Percentiles rank a stretch among this genome's conserved stretches.
Conservation (phyloP, 1,140 invertebrate species). For the Zaprionus inermis region DNA sequence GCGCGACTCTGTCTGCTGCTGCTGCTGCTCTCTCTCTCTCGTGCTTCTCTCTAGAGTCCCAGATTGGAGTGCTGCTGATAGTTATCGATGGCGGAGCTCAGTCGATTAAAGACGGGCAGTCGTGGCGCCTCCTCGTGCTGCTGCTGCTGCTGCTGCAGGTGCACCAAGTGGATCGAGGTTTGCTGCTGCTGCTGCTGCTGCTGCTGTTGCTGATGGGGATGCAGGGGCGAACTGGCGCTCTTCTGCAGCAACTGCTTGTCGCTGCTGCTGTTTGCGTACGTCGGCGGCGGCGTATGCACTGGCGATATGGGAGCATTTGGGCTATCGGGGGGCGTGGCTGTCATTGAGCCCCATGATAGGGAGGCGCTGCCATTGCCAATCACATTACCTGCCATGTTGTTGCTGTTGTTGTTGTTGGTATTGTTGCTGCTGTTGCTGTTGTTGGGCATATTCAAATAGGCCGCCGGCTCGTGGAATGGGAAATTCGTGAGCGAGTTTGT, state of each 20-base stretch:
- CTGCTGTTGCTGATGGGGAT: conserved; percentile 20
- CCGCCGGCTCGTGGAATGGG: conserved; percentile 86
- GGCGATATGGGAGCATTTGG: conserved; percentile 80
- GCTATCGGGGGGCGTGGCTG: conserved; percentile 76
- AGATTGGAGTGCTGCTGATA: conserved; percentile 83
- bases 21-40: too few relatives aligned
- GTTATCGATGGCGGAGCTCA: conserved; percentile 87
- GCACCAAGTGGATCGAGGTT: conserved; percentile 48
- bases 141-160: conserved; percentile 72
- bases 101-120: conserved; percentile 89
- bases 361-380: conserved; percentile 38
- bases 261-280: conserved; percentile 33
- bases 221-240: conserved; percentile 55
- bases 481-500: conserved; percentile 89
- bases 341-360: conserved; percentile 54
- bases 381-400: not conserved
- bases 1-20: not conserved
- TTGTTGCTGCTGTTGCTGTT: conserved; percentile 11
- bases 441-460: conserved; percentile 53
- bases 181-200: conserved; percentile 55
- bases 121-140: conserved; percentile 79
- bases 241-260: conserved; percentile 19
- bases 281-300: conserved; percentile 79
- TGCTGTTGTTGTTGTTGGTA: not conserved
- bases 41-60: conserved; percentile 45